Evolutionary conservation across 2,113 vertebrate genomes (phyloP), one percentile per base, ranked within the genome.

Genomic region (Gadus chalcogrammus): DNA sequence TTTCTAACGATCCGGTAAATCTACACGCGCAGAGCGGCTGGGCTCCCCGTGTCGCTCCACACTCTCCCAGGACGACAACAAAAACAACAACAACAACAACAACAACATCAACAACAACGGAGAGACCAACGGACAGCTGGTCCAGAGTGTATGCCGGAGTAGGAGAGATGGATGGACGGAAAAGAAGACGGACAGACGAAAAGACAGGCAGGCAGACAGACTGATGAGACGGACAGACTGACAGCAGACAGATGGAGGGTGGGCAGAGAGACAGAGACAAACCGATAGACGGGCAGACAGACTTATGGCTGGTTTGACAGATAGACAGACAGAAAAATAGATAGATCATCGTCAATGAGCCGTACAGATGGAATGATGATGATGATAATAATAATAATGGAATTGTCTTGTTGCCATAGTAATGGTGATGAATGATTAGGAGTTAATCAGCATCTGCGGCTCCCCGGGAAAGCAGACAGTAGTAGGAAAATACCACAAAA

Each of bases 1-100:
- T 63, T 81, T 79, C 77, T 82, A 85, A 89, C 78, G 73, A 83
- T 77, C 77, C 73, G 63, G 75, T 60, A 78, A 79, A 82, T 84
- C 73, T 79, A 53, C 71, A 75, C 71, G 74, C 82, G 3, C 9
- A 16, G 55, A 17, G 55, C 15, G 5, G n/a, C n/a, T 58, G 55
- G 55, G 15, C 42, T 48, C 42, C 42, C 42, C 42, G 42, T 13
- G 42, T 13, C 42, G 42, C 42, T 9, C 8, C 42, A 48, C 8
- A 13, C 42, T 13, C 42, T 13, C 12, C 2, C 42, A 48, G 9
- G 9, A 48, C 42, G 7, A 4, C 38, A 6, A 48, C 42, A 9
- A 48, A 9, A 48, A 48, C 42, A 58, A 17, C 55, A 58, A n/a
- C 55, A 58, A 17, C 55, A 58, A n/a, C 55, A 58, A 58, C 55